phyloP scores from a whole-genome alignment of 2,797 vertebrate genomes.

The Danio kyathit region DNA sequence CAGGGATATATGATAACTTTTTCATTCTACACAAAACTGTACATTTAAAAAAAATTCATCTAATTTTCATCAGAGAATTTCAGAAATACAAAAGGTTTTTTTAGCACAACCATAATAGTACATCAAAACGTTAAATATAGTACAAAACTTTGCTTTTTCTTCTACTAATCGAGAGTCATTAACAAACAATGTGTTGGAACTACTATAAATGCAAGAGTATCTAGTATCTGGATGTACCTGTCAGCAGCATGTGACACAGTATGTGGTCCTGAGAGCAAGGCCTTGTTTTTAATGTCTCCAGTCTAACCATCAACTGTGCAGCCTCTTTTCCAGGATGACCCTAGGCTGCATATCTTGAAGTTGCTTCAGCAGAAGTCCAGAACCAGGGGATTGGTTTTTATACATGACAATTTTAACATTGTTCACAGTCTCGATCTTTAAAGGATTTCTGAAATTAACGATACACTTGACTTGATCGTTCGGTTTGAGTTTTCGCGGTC shows the following conservation, averaged over 20 bases:
- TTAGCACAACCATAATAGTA: conserved; percentile 81
- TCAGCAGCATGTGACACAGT: conserved; percentile 82
- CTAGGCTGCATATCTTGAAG: conserved; percentile 98
- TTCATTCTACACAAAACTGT: conserved; percentile 87
- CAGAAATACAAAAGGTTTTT: conserved; percentile 90
- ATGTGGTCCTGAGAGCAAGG: conserved; percentile 87
- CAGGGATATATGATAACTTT: conserved; percentile 98
- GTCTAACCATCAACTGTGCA: conserved; percentile 76
- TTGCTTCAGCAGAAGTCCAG: conserved; percentile 91
- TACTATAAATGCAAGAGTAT: conserved; percentile 54
- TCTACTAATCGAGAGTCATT: conserved; percentile 66
- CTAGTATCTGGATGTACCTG: conserved; percentile 74
- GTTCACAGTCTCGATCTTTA: conserved; percentile 86
- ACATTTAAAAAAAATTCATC: conserved; percentile 83
- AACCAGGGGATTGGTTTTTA: conserved; percentile 88
- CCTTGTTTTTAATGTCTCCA: conserved; percentile 72
- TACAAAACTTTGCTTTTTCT: conserved; percentile 53
- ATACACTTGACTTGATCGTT: conserved; percentile 70
- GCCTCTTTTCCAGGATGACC: conserved; percentile 89
- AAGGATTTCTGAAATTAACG: conserved; percentile 91
- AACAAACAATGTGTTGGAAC: conserved; percentile 52
- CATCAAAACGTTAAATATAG: conserved; percentile 66
- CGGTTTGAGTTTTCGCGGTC: conserved; percentile 77
- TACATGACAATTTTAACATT: conserved; percentile 97
- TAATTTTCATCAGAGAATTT: conserved; percentile 87